phyloP scores from a whole-genome alignment of 2,113 vertebrate species.

The Toxotes chatareus region DNA sequence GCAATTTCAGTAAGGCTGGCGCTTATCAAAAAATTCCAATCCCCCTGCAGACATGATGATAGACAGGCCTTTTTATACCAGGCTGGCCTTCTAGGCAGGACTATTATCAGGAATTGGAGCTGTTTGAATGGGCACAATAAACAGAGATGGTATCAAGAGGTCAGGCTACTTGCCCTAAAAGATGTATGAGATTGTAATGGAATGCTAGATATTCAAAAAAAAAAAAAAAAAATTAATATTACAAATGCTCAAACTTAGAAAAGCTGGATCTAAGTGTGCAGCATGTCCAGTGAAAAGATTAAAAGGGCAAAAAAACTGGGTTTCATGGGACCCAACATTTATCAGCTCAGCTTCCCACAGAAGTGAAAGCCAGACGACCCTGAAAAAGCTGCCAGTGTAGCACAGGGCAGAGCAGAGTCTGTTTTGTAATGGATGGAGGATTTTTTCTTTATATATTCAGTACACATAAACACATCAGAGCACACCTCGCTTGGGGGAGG shows the following conservation, averaged over 20 bases:
- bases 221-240: constrained; percentile 11
- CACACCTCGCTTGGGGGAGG: constrained; percentile 76
- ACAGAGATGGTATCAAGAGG: constrained; percentile 45
- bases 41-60: constrained; percentile 61
- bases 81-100: constrained; percentile 68
- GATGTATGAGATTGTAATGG: constrained; percentile 55
- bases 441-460: constrained; percentile 76
- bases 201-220: constrained; percentile 33
- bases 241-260: constrained; percentile 47
- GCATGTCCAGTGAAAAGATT: constrained; percentile 58
- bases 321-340: constrained; percentile 66
- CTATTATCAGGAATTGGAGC: constrained; percentile 66
- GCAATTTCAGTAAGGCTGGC: constrained; percentile 82
- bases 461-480: constrained; percentile 80
- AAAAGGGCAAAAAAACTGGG: constrained; percentile 60
- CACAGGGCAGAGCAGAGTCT: constrained; percentile 63
- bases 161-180: constrained; percentile 43
- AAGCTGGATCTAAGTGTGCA: constrained; percentile 55
- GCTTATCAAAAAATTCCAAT: constrained; percentile 85
- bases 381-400: constrained; percentile 68
- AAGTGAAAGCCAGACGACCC: constrained; percentile 69
- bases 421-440: constrained; percentile 74
- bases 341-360: constrained; percentile 66
- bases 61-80: constrained; percentile 59
- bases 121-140: constrained; percentile 52